Evolutionary conservation across 2,888 invertebrate species (phyloP).

Genomic region (Chironomus tentans): DNA sequence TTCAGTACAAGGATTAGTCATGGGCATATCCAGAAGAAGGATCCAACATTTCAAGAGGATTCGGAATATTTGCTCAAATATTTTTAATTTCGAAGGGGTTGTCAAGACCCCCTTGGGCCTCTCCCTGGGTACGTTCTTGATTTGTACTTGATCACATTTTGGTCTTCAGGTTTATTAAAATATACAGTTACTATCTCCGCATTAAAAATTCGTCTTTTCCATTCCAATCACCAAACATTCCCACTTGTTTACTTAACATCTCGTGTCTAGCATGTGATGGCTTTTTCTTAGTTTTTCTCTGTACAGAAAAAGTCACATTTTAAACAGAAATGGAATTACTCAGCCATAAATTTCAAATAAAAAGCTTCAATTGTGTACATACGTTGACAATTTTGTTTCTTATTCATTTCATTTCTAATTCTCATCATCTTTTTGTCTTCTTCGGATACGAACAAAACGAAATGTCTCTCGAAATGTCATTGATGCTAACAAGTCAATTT

Average conservation of each 20-base stretch:
- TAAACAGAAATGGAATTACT: not conserved
- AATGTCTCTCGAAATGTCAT: not conserved
- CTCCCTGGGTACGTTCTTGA: no score
- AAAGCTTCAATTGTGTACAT: not conserved
- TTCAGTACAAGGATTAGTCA: no score
- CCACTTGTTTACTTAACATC: not conserved
- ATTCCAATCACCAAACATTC: not conserved
- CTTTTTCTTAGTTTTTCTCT: not conserved
- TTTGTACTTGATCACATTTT: no score
- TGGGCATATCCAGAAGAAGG: no score
- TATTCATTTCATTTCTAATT: not conserved
- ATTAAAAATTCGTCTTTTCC: not conserved
- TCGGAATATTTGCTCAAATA: no score
- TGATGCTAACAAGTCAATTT: not conserved
- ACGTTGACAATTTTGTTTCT: not conserved
- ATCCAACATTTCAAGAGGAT: no score
- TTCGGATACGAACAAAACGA: not conserved
- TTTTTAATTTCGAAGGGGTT: no score
- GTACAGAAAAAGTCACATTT: not conserved
- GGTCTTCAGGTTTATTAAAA: no score
- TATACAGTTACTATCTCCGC: no score
- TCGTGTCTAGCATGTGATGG: no score
- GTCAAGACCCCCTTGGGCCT: no score
- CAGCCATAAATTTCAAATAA: not conserved
- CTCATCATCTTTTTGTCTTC: not conserved